Percentiles rank a stretch among this genome's conserved stretches.
Conservation (phyloP, 2,113 vertebrate species). For the Isurus oxyrinchus region DNA sequence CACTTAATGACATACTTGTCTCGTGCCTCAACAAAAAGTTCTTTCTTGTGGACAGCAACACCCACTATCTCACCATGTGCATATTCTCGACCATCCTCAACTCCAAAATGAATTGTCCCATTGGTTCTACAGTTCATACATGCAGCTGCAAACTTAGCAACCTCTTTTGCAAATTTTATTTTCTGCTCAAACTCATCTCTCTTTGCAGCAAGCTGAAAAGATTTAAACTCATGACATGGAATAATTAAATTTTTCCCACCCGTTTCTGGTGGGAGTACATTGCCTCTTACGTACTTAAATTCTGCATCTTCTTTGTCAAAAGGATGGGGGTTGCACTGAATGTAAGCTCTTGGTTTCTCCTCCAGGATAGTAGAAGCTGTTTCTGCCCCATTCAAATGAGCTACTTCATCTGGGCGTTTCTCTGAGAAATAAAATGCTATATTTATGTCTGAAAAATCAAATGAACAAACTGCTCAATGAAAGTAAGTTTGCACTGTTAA, state of each 20-base stretch:
- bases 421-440: not conserved
- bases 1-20: conserved; percentile 56
- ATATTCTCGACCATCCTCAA: conserved; percentile 47
- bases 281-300: not conserved
- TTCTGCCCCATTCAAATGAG: no score
- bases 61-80: conserved; percentile 65
- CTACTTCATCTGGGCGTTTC: not conserved
- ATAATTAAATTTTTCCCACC: conserved; percentile 50
- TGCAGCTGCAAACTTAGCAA: conserved; percentile 52
- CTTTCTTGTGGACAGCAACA: conserved; percentile 53
- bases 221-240: conserved; percentile 62
- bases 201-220: conserved; percentile 43
- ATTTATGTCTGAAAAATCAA: not conserved
- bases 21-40: conserved; percentile 58
- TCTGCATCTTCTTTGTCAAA: conserved; percentile 18
- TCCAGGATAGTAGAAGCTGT: not conserved
- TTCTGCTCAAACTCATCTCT: conserved; percentile 40
- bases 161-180: conserved; percentile 50
- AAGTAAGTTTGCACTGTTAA: not conserved
- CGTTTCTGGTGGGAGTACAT: conserved; percentile 46
- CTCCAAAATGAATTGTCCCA: conserved; percentile 60
- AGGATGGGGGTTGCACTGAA: conserved; percentile 3
- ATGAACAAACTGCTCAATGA: not conserved
- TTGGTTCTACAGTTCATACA: conserved; percentile 62
- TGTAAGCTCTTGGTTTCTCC: not conserved